Conservation (phyloP, 1,140 invertebrate species). For the Drosophila varians region DNA sequence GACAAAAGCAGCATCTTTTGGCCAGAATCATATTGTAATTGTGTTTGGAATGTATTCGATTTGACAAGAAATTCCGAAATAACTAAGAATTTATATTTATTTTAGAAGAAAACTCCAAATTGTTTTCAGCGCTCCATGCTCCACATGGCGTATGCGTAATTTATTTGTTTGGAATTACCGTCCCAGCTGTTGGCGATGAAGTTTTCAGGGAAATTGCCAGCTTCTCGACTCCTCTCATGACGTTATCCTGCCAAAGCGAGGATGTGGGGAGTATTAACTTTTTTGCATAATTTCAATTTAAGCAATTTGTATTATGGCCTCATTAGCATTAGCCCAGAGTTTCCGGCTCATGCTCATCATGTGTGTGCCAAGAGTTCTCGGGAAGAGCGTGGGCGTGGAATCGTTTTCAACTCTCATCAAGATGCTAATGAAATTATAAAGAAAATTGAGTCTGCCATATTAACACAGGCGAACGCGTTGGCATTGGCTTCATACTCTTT, state of each 20-base stretch:
- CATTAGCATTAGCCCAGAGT: conserved; percentile 67
- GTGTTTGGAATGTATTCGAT: not conserved
- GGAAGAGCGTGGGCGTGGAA: conserved; percentile 31
- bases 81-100: not conserved
- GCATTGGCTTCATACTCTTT: conserved; percentile 1
- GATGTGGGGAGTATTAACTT: conserved; percentile 48
- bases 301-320: conserved; percentile 78
- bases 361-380: not conserved
- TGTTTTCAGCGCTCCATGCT: not conserved
- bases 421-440: conserved; percentile 78
- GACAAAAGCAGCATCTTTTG: conserved; percentile 18
- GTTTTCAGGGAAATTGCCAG: conserved; percentile 30
- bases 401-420: conserved; percentile 64
- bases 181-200: conserved; percentile 47
- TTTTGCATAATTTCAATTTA: conserved; percentile 77
- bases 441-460: conserved; percentile 74
- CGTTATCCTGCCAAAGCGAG: conserved; percentile 15
- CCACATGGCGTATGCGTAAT: conserved; percentile 40
- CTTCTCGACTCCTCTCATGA: not conserved
- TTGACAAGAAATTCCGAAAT: conserved; percentile 18
- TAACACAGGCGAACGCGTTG: conserved; percentile 44
- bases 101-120: too few species aligned
- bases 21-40: conserved; percentile 11
- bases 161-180: conserved; percentile 38
- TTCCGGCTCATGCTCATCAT: conserved; percentile 15